These are phyloP conservation scores for Esox niger DNA, from an alignment of 2,113 vertebrate species.

Conservation along the genomic window DNA sequence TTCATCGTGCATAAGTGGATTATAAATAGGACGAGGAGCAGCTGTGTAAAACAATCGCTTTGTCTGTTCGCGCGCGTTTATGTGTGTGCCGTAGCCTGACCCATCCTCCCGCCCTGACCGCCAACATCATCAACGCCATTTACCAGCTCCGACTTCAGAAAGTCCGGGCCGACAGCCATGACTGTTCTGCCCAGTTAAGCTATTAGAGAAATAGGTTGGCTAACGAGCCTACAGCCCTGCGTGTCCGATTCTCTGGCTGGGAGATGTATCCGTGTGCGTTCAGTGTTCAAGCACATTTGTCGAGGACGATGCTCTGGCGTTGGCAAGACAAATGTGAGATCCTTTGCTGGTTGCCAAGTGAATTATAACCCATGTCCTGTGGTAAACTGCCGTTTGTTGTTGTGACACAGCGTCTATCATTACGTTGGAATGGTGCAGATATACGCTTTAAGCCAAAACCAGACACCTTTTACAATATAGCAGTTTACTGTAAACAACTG, in stretches of 20 bases:
- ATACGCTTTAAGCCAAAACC: background rate
- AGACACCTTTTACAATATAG: background rate
- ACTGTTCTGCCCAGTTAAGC: conserved; percentile 41
- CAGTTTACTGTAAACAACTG: background rate
- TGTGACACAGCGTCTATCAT: background rate
- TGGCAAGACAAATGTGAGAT: conserved; percentile 23
- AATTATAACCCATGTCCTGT: background rate
- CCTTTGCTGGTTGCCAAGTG: background rate
- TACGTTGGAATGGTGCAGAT: background rate
- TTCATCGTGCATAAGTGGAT: background rate
- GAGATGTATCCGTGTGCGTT: conserved; percentile 12
- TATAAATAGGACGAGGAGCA: conserved; percentile 4
- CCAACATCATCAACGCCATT: background rate
- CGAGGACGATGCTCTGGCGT: conserved; percentile 12
- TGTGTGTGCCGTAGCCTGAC: conserved; percentile 2
- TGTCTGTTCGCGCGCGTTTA: background rate
- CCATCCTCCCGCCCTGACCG: conserved; percentile 18
- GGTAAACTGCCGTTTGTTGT: conserved; percentile 8
- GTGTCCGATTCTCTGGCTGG: conserved; percentile 31
- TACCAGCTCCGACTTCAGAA: conserved; percentile 18
- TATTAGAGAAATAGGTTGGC: conserved; percentile 35
- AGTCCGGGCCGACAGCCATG: conserved; percentile 23
- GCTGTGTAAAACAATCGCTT: background rate
- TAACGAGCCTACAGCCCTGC: conserved; percentile 40
- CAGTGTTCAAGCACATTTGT: conserved; percentile 27